Percentiles rank a stretch among this genome's conserved stretches.
phyloP scores from a whole-genome alignment of 2,888 invertebrate species.

The Leptinotarsa rubiginosa region DNA sequence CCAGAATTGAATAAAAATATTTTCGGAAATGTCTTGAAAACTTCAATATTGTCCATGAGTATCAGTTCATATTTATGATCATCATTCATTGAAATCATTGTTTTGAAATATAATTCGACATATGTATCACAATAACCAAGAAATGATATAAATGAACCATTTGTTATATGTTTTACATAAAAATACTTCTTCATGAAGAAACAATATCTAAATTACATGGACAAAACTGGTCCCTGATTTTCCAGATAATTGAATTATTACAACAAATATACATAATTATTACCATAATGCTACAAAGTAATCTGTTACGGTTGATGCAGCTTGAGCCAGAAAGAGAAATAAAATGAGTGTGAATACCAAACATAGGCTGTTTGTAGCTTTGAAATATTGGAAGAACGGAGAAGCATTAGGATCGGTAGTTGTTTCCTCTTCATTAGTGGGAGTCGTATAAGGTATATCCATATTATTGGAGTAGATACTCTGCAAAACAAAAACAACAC shows the following conservation, averaged over 20 bases:
- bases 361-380: constrained; percentile 51
- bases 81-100: no score
- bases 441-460: background rate
- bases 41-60: no score
- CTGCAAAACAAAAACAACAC: background rate
- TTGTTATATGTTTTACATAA: no score
- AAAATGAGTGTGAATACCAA: constrained; percentile 46
- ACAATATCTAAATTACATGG: no score
- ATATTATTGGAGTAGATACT: constrained; percentile 18
- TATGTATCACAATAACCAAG: no score
- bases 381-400: constrained; percentile 56
- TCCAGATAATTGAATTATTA: background rate
- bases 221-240: no score
- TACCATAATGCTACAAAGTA: constrained; percentile 61
- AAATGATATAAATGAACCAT: no score
- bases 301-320: constrained; percentile 56
- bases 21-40: no score
- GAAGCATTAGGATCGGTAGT: constrained; percentile 36
- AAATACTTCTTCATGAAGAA: no score
- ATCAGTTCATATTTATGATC: no score
- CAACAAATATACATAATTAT: constrained; percentile 13
- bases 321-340: constrained; percentile 54
- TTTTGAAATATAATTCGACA: no score
- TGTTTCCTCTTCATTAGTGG: constrained; percentile 44
- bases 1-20: no score